These are phyloP conservation scores for Gambusia holbrooki DNA, from an alignment of 2,113 vertebrate genomes.

Conservation along the genomic window DNA sequence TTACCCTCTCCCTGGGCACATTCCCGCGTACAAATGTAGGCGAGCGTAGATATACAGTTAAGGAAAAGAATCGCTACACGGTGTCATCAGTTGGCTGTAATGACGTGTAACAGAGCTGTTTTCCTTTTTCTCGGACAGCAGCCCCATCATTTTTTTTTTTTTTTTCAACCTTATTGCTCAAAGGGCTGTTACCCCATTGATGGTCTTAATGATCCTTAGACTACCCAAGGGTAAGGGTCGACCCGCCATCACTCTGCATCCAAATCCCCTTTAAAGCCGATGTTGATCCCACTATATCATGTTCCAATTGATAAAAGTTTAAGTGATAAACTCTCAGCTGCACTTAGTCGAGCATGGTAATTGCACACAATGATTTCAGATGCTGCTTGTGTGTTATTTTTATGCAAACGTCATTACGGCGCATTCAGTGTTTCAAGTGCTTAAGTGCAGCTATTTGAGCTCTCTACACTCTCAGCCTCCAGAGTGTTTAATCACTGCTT, in stretches of 20 bases:
- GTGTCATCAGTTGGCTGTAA: constrained; percentile 51
- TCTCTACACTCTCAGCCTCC: constrained; percentile 38
- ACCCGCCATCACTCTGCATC: constrained; percentile 17
- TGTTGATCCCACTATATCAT: constrained; percentile 18
- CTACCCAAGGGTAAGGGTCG: constrained; percentile 21
- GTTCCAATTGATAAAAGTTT: constrained; percentile 20
- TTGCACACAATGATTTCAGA: constrained; percentile 28
- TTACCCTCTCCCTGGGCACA: constrained; percentile 73
- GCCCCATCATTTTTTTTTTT: constrained; percentile 10
- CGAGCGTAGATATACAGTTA: neutral
- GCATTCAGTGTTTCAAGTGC: constrained; percentile 49
- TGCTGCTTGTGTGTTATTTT: constrained; percentile 9
- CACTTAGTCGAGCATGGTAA: constrained; percentile 30
- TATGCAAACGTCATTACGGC: constrained; percentile 22
- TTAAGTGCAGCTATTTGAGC: constrained; percentile 60
- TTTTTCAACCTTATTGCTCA: constrained; percentile 44
- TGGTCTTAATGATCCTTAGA: constrained; percentile 57
- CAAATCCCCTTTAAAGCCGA: constrained; percentile 8
- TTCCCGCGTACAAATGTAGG: constrained; percentile 9
- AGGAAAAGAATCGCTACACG: constrained; percentile 18
- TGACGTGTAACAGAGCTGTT: constrained; percentile 36
- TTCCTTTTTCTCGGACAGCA: constrained; percentile 43
- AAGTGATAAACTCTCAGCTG: constrained; percentile 18
- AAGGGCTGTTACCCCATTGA: constrained; percentile 55
- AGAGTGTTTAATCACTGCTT: constrained; percentile 41